phyloP scores from a whole-genome alignment of 2,797 vertebrate genomes.

The Tauraco hartlaubi region DNA sequence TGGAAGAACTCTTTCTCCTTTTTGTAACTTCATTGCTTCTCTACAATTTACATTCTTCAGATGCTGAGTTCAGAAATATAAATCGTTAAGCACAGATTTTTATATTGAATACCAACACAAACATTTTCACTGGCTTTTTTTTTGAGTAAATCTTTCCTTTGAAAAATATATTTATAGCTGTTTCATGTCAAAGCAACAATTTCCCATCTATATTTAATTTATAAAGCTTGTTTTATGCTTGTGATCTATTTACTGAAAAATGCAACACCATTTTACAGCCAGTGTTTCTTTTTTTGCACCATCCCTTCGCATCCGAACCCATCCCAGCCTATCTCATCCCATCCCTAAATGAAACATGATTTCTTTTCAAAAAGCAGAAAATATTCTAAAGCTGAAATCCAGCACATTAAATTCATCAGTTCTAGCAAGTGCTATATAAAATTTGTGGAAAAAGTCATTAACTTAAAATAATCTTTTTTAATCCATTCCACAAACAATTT shows the following conservation, averaged over 20 bases:
- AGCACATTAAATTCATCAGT: neutral
- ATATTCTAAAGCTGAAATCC: neutral
- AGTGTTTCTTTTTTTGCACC: neutral
- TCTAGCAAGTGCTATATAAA: neutral
- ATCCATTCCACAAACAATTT: neutral
- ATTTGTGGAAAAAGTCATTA: neutral
- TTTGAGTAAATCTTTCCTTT: neutral
- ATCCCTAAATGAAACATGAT: neutral
- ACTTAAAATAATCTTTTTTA: neutral
- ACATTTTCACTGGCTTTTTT: neutral
- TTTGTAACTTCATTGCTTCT: neutral
- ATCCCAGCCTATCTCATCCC: neutral
- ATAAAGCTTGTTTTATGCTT: neutral
- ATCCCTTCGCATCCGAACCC: neutral
- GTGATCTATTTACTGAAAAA: neutral
- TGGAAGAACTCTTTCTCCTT: neutral
- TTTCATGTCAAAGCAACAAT: neutral
- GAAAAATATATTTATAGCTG: neutral
- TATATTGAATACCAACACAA: neutral
- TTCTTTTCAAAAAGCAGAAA: neutral
- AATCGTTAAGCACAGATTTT: neutral
- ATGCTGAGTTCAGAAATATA: neutral
- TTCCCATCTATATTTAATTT: neutral
- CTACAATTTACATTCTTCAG: neutral
- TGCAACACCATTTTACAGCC: neutral